A percentile compares a stretch with the other conserved stretches of the same genome.
Evolutionary conservation across 37 sponge, comb jelly and placozoan genomes (phyloP).

Genomic region (Cladorhizidae sp.): DNA sequence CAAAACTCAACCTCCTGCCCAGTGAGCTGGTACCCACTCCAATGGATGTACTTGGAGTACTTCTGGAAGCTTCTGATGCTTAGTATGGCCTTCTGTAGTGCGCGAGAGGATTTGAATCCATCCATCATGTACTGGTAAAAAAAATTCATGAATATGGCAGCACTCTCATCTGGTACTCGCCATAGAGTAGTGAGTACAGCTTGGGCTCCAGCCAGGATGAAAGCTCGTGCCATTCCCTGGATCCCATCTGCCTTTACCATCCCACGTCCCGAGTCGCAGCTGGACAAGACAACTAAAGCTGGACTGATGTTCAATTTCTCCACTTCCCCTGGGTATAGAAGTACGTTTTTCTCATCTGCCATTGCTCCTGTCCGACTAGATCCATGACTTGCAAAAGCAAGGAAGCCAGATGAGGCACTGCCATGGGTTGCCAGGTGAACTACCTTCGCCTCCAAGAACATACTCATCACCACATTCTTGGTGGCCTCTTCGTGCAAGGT

Average conservation of each 20-base stretch:
- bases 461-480: slow-evolving; percentile 45
- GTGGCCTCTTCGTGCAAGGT: slow-evolving; percentile 67
- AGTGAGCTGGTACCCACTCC: slow-evolving; percentile 81
- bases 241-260: slow-evolving; percentile 79
- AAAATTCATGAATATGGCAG: slow-evolving; percentile 77
- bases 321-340: slow-evolving; percentile 74
- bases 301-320: slow-evolving; percentile 61
- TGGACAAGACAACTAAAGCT: slow-evolving; percentile 76
- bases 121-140: slow-evolving; percentile 81
- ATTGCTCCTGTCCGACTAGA: neutral
- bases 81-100: slow-evolving; percentile 78
- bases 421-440: slow-evolving; percentile 82
- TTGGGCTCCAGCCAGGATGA: slow-evolving; percentile 84
- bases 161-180: slow-evolving; percentile 83
- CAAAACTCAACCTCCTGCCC: slow-evolving; percentile 64
- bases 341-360: slow-evolving; percentile 27
- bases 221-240: slow-evolving; percentile 76
- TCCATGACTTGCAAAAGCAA: slow-evolving; percentile 54
- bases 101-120: slow-evolving; percentile 40
- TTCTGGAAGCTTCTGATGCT: slow-evolving; percentile 69
- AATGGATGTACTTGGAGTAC: slow-evolving; percentile 71
- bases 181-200: slow-evolving; percentile 77
- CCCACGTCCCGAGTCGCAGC: slow-evolving; percentile 75
- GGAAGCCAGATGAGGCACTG: slow-evolving; percentile 58
- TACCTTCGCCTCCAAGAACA: slow-evolving; percentile 48